phyloP scores from a whole-genome alignment of 2,888 invertebrate genomes.

The Drosophila cognata region DNA sequence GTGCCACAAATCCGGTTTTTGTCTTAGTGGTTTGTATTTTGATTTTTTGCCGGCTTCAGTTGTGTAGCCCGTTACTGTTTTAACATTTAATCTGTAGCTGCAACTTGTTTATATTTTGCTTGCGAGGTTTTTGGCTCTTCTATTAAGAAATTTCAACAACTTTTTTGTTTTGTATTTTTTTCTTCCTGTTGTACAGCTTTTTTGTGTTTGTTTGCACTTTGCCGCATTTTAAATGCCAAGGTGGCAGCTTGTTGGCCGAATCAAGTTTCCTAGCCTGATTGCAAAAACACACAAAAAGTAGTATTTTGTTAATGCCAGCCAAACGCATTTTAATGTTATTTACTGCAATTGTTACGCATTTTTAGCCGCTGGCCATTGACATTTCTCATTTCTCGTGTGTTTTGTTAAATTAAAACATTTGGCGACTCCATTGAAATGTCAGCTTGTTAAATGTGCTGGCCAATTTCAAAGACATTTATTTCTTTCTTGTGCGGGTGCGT shows the following conservation, averaged over 20 bases:
- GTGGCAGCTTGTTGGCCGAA: conserved; percentile 49
- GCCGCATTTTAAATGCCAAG: conserved; percentile 72
- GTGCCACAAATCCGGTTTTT: conserved; percentile 74
- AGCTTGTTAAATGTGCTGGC: conserved; percentile 29
- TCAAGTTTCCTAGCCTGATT: conserved; percentile 40
- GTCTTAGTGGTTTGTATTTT: conserved; percentile 36
- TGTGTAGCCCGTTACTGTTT: conserved; percentile 59
- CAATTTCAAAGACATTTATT: conserved; percentile 42
- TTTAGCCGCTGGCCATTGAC: conserved; percentile 51
- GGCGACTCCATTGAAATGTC: conserved; percentile 70
- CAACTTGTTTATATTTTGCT: conserved; percentile 40
- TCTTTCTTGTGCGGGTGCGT: conserved; percentile 67
- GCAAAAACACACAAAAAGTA: conserved; percentile 11
- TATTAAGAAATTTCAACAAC: conserved; percentile 72
- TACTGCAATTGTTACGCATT: conserved; percentile 46
- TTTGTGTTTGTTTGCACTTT: conserved; percentile 62
- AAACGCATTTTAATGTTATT: conserved; percentile 42
- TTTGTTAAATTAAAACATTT: conserved; percentile 66
- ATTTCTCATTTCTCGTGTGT: conserved; percentile 39
- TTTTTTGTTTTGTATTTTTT: conserved; percentile 16
- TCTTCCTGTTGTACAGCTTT: conserved; percentile 65
- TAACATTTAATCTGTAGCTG: conserved; percentile 57
- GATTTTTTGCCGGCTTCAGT: conserved; percentile 45
- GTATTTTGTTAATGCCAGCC: conserved; percentile 47
- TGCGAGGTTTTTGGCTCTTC: conserved; percentile 60